Evolutionary conservation across 1,140 invertebrate genomes (phyloP), one percentile per base, ranked within the genome.

Genomic region (Heliothis virescens): DNA sequence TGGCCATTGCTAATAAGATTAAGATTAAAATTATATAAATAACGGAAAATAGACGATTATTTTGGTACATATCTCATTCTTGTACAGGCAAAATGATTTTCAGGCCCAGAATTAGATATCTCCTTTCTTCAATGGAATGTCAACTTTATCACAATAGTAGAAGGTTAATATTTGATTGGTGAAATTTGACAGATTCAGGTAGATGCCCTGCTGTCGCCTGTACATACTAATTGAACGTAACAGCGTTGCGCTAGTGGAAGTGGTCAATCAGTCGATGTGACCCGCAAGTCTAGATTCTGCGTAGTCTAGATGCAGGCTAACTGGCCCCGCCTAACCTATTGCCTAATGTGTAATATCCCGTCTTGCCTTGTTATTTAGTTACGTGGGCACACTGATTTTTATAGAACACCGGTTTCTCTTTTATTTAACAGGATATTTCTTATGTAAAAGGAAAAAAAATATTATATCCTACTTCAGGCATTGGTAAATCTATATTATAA

Each of bases 261-360:
- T 91, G 87, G 87, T 87, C 91, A 92, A 94, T 94, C 92, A 94
- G 87, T 86, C 87, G 85, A 86, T 85, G 87, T 91, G 88, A 91
- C 90, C 91, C 89, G 89, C 87, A 90, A 89, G 85, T 91, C 91
- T 92, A 92, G 89, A 89, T 90, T 89, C 90, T 91, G 89, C 72
- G 85, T 86, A 82, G 85, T 86, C 69, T 90, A 91, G 83, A 85
- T 90, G 86, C 86, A 80, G 88, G 89, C 87, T 87, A 90, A 87
- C 9, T 7, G 34, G 34, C 5, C 18, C 34, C 26, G 80, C 83
- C 83, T 79, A 86, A 84, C 75, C 53, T 77, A 75, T 80, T 82
- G 80, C 73, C 50, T 82, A 78, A 82, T 69, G 18, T 48, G 74
- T 41, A 4, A 83, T 78, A 69, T 75, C 52, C 53, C 72, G 79